Percentiles rank a stretch among this genome's conserved stretches.
These are phyloP conservation scores for human DNA, from an alignment of 2,113 vertebrate species.

Conservation along the genomic window DNA sequence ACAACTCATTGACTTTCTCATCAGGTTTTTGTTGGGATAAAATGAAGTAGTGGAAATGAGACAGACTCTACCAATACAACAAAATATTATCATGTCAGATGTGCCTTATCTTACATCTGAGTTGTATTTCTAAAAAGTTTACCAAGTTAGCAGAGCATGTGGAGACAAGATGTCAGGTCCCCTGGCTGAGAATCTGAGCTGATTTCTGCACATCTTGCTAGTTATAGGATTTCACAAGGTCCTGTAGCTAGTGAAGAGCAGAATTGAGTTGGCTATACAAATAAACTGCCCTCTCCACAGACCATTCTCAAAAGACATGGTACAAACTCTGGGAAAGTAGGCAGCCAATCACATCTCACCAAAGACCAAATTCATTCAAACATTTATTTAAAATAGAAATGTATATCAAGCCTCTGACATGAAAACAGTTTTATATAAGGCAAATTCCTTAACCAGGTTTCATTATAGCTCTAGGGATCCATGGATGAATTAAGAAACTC, in stretches of 20 bases:
- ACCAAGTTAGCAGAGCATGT: not conserved
- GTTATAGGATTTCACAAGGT: not conserved
- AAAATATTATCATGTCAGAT: not conserved
- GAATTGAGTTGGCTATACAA: not conserved
- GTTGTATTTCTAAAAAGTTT: not conserved
- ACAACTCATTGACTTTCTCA: not conserved
- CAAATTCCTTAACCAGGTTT: not conserved
- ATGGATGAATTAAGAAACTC: not conserved
- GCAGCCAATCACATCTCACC: not conserved
- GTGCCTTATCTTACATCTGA: not conserved
- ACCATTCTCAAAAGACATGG: not conserved
- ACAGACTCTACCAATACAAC: not conserved
- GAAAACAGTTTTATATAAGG: not conserved
- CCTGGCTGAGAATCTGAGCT: not conserved
- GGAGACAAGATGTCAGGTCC: not conserved
- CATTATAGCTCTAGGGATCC: not conserved
- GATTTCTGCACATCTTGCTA: not conserved
- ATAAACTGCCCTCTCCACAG: not conserved
- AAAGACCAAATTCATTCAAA: not conserved
- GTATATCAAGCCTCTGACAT: not conserved
- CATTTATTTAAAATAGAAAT: conserved; percentile 8
- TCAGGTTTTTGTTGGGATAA: not conserved
- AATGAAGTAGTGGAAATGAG: not conserved
- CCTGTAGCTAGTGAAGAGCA: not conserved
- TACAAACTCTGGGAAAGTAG: not conserved